Percentiles rank a stretch among this genome's conserved stretches.
Conservation (phyloP, 2,888 invertebrate species). For the Monoplex corrugatus region DNA sequence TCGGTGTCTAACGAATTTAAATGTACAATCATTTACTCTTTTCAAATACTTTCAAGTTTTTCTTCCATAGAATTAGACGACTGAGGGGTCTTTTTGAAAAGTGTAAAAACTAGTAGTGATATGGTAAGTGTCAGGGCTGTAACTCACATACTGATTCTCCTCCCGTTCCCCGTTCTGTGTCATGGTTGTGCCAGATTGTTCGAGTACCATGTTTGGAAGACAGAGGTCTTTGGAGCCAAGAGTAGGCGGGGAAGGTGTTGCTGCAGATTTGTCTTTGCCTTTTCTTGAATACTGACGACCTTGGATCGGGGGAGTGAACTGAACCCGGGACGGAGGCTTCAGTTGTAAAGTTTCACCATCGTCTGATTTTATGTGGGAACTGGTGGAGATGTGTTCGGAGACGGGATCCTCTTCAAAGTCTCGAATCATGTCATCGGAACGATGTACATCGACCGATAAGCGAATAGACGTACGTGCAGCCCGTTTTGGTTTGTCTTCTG, state of each 20-base stretch:
- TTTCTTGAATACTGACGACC: background rate
- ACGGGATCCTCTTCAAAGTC: background rate
- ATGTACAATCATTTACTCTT: too few relatives aligned
- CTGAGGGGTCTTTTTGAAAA: too few relatives aligned
- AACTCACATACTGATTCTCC: background rate
- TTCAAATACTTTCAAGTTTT: too few relatives aligned
- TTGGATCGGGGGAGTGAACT: background rate
- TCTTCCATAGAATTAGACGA: too few relatives aligned
- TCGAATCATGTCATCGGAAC: background rate
- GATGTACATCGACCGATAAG: background rate
- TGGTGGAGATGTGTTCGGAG: background rate
- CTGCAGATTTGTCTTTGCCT: background rate
- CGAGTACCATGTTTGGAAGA: too few relatives aligned
- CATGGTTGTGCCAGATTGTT: background rate
- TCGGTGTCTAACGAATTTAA: too few relatives aligned
- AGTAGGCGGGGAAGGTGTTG: background rate
- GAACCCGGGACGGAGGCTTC: background rate
- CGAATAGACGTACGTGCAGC: background rate
- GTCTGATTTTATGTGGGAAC: background rate
- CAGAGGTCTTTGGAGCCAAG: background rate
- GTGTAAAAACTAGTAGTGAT: too few relatives aligned
- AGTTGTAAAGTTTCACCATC: background rate
- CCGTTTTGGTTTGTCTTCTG: background rate
- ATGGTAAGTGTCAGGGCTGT: constrained; percentile 11
- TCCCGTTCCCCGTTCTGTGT: background rate